Conservation (phyloP, 2,888 invertebrate species). For the Alentia gelatinosa region DNA sequence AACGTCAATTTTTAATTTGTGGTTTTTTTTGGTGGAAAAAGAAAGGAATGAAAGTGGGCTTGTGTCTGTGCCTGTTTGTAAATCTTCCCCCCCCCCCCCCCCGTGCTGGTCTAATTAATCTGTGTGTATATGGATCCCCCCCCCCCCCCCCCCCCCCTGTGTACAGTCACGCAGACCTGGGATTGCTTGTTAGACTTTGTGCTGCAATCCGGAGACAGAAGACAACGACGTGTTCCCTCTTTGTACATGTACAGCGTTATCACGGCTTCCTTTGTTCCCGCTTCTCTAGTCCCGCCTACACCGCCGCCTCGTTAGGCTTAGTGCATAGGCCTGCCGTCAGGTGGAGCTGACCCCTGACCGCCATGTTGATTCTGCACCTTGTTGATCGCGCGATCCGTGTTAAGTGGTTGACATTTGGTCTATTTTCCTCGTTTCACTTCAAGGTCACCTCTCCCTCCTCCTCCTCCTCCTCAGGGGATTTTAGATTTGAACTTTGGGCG, state of each 20-base stretch:
- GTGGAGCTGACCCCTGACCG: neutral
- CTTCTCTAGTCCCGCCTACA: slow-evolving; percentile 17
- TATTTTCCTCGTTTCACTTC: slow-evolving; percentile 16
- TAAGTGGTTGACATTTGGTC: slow-evolving; percentile 35
- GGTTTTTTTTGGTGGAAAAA: too few relatives aligned
- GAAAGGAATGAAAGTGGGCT: neutral
- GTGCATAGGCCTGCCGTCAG: too few relatives aligned
- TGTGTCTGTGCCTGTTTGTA: neutral
- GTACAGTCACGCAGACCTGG: too few relatives aligned
- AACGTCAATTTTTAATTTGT: too few relatives aligned
- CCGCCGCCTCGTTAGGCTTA: slow-evolving; percentile 10
- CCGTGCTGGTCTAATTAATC: neutral
- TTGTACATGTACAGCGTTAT: too few relatives aligned
- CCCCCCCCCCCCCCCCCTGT: neutral
- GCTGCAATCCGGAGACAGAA: too few relatives aligned
- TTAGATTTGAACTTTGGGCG: too few relatives aligned
- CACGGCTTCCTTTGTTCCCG: neutral
- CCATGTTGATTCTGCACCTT: slow-evolving; percentile 8
- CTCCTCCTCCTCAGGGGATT: too few relatives aligned
- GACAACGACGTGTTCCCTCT: too few relatives aligned
- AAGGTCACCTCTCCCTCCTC: too few relatives aligned
- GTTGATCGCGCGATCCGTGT: slow-evolving; percentile 27
- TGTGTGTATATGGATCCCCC: neutral
- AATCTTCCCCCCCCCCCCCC: neutral
- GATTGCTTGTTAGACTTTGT: too few relatives aligned